These are phyloP conservation scores for Chiridota heheva DNA, from an alignment of 35 echinoderm and acorn worm genomes.

Conservation along the genomic window DNA sequence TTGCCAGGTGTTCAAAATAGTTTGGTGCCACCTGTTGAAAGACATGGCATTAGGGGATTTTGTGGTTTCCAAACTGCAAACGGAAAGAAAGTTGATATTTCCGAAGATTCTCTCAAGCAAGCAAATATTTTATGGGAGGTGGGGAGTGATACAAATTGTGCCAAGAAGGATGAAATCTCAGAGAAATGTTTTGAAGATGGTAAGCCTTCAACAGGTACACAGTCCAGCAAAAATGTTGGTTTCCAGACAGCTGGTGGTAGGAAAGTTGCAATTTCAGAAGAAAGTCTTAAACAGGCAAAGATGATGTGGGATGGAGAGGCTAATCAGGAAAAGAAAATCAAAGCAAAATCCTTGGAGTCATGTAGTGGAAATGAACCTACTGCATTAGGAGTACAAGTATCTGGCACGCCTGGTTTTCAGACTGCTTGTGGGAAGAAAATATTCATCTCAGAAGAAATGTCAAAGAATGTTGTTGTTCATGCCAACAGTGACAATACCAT, in stretches of 20 bases:
- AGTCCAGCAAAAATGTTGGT: constrained; percentile 5
- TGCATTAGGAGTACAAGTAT: no score
- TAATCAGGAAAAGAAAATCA: neutral
- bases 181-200: no score
- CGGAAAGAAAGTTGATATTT: constrained; percentile 40
- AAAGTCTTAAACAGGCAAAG: constrained; percentile 21
- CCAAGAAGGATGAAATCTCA: no score
- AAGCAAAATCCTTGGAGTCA: neutral
- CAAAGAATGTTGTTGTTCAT: no score
- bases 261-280: constrained; percentile 47
- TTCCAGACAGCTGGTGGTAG: constrained; percentile 62
- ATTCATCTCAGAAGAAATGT: constrained; percentile 20
- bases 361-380: no score
- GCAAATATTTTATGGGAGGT: constrained; percentile 38
- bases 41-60: neutral
- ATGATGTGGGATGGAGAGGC: constrained; percentile 4
- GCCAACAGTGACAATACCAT: no score
- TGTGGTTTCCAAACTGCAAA: constrained; percentile 64
- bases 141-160: no score
- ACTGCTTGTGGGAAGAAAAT: constrained; percentile 30
- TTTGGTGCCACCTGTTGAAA: neutral
- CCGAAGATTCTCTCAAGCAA: constrained; percentile 32
- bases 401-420: constrained; percentile 10
- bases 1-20: no score
- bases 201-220: no score